phyloP scores from a whole-genome alignment of 2,113 vertebrate genomes.

The Lamprotornis superbus region DNA sequence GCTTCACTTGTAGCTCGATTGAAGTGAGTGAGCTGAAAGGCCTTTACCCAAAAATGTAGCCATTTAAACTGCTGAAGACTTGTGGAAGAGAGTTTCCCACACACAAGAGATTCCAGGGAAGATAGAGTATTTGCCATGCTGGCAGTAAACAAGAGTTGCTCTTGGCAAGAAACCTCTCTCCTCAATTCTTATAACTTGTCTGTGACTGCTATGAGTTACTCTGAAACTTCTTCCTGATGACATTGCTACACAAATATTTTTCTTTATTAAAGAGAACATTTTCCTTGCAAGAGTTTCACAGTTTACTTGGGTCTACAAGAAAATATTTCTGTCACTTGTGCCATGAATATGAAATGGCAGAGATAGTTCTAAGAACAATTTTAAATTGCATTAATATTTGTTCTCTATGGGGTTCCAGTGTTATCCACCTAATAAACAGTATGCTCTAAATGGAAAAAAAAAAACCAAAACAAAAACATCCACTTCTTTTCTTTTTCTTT shows the following conservation, averaged over 20 bases:
- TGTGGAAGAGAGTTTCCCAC: conserved; percentile 17
- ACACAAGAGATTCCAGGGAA: background rate
- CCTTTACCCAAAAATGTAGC: background rate
- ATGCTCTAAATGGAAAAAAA: background rate
- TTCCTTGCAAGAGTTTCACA: background rate
- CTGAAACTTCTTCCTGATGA: conserved; percentile 18
- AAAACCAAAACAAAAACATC: background rate
- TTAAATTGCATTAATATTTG: background rate
- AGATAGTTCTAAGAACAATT: background rate
- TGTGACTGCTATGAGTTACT: background rate
- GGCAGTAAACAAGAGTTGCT: conserved; percentile 21
- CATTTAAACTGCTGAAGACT: background rate
- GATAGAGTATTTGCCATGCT: conserved; percentile 12
- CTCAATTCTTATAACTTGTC: conserved; percentile 9
- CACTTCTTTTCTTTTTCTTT: background rate
- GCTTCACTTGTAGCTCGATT: background rate
- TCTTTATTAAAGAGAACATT: conserved; percentile 20
- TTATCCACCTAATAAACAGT: background rate
- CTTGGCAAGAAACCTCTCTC: conserved; percentile 9
- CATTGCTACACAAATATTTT: conserved; percentile 38
- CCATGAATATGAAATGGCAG: background rate
- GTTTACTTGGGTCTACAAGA: background rate
- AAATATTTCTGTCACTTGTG: background rate
- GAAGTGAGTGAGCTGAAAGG: background rate
- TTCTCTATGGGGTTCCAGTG: background rate